Evolutionary conservation across 1,140 invertebrate species (phyloP), one percentile per base, ranked within the genome.

Genomic region (Cydia strobilella): DNA sequence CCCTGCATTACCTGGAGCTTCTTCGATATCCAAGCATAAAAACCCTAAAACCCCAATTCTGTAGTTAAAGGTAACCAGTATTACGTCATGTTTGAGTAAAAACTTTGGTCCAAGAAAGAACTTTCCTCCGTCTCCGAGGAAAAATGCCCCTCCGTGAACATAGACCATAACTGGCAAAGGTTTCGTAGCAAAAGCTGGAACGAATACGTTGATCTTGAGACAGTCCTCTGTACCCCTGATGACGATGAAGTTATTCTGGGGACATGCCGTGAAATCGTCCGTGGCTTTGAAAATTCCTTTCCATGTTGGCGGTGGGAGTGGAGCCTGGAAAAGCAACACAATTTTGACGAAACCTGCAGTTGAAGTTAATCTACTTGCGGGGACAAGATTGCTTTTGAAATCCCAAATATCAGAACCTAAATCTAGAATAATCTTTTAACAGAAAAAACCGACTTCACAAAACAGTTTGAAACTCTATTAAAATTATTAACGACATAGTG

Each of bases 11-110:
- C 75, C 75, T 7, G 75, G 75, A 15, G 59, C 66, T 45, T 72
- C 48, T 35, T 75, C 48, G 12, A 66, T 75, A 66, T 66, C 74
- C 13, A 75, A 31, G 71, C 74, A 75, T 23, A 75, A 31, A 35
- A 75, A 75, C 2, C 74, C 74, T 20, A 72, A 48, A 12, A 23
- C 45, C 3, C 74, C 74, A n/a, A 75, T 15, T 39, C 74, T 66
- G 25, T 75, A 75, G 45, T 75, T 75, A 35, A 75, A 71, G n/a
- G 69, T 75, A 3, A 75, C 74, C 25, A 54, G 39, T 18, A 75
- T 42, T 2, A 75, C 31, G 10, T 75, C 63, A 18, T 95, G 88
- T 51, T 94, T 93, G 25, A 95, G 76, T 1, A 95, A 79, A 79
- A 92, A 95, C 82, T 95, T 89, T 79, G 94, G 90, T 48, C 59